Conservation (phyloP, 2,113 vertebrate species). For the Leptobrachium leishanense region DNA sequence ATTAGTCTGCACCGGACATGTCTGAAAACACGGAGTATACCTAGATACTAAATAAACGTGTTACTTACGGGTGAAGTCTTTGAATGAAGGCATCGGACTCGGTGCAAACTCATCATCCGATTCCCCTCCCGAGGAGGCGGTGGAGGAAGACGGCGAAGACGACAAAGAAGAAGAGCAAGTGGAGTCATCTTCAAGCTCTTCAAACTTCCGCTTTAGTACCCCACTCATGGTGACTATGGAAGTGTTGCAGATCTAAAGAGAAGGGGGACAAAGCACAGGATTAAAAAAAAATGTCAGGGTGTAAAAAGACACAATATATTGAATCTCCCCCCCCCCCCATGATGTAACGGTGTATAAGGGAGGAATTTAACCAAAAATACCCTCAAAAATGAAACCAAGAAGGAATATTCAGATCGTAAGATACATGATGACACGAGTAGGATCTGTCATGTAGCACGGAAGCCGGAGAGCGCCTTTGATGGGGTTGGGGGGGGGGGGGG, state of each 20-base stretch:
- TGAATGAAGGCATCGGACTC: slow-evolving; percentile 71
- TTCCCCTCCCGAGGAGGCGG: slow-evolving; percentile 77
- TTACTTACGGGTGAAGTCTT: slow-evolving; percentile 81
- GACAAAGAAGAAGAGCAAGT: slow-evolving; percentile 82
- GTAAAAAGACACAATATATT: background rate
- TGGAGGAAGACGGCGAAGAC: slow-evolving; percentile 79
- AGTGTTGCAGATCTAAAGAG: slow-evolving; percentile 67
- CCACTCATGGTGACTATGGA: slow-evolving; percentile 78
- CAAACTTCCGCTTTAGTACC: slow-evolving; percentile 90
- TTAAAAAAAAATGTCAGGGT: background rate
- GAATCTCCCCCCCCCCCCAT: background rate
- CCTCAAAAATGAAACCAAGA: too few relatives aligned
- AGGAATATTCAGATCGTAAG: too few relatives aligned
- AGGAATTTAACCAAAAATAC: too few relatives aligned
- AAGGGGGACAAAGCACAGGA: slow-evolving; percentile 55
- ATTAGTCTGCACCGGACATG: too few relatives aligned
- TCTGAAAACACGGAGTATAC: too few relatives aligned
- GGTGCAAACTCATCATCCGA: slow-evolving; percentile 78
- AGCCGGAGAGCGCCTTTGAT: too few relatives aligned
- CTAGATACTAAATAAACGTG: background rate
- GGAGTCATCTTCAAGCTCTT: slow-evolving; percentile 86
- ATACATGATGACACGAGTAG: too few relatives aligned
- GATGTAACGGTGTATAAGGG: background rate
- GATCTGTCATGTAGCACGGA: too few relatives aligned
- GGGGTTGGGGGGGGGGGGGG: too few relatives aligned